phyloP scores from a whole-genome alignment of 2,797 vertebrate genomes.

The Sebastes nivosus region DNA sequence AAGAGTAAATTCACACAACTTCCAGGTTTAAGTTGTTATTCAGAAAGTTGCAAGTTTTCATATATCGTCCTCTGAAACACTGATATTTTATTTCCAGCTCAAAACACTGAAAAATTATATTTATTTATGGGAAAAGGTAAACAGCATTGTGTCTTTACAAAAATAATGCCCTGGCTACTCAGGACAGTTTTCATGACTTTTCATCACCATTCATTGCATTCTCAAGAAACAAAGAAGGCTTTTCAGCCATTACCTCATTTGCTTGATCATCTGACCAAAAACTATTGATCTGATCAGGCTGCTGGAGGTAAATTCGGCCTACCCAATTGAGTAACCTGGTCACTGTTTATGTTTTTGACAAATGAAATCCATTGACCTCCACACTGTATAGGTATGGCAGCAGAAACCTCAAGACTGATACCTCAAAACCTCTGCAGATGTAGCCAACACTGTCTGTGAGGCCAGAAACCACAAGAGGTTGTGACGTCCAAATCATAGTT shows the following conservation, averaged over 20 bases:
- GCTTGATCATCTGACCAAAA: neutral
- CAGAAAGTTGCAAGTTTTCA: neutral
- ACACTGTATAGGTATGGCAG: neutral
- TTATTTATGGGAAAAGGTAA: neutral
- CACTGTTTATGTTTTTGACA: neutral
- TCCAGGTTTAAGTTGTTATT: neutral
- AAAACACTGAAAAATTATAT: too few species aligned
- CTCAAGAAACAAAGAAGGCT: neutral
- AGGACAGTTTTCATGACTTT: neutral
- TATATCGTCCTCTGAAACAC: neutral
- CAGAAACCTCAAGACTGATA: neutral
- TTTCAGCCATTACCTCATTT: neutral
- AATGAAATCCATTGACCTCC: neutral
- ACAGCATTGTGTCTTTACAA: neutral
- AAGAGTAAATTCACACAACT: neutral
- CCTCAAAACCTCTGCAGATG: conserved; percentile 1
- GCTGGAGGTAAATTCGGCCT: neutral
- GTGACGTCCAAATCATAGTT: conserved; percentile 32
- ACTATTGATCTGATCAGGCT: neutral
- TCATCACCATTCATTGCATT: neutral
- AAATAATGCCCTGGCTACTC: neutral
- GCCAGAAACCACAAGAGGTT: conserved; percentile 12
- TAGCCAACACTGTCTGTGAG: conserved; percentile 11
- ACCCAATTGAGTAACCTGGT: neutral
- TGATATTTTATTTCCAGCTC: neutral